Percentiles rank a stretch among this genome's conserved stretches.
These are phyloP conservation scores for cattle (Bos taurus) DNA, from an alignment of 2,113 vertebrate species.

Conservation along the genomic window ARS-UCD2.0 NC_037335.1:109878501-109879000, in stretches of 20 bases:
- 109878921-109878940: not conserved
- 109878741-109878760: not conserved
- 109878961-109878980: not conserved
- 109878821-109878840: not conserved
- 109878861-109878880: accelerated
- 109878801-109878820: not conserved
- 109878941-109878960: not conserved
- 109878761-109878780: not conserved
- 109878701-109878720: not conserved
- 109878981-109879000: not conserved
- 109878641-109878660: not conserved
- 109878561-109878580: not conserved
- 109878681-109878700: not conserved
- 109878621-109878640: not conserved
- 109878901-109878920: not conserved
- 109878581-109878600: not conserved
- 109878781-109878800: not conserved
- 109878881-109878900: not conserved
- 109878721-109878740: not conserved
- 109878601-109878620: not conserved
- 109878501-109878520: not conserved
- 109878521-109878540: not conserved
- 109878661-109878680: not conserved
- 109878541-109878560: not conserved
- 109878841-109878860: accelerated